Base-by-base conservation (phyloP, 2,888 invertebrate species). In the Tachina lurida region DNA sequence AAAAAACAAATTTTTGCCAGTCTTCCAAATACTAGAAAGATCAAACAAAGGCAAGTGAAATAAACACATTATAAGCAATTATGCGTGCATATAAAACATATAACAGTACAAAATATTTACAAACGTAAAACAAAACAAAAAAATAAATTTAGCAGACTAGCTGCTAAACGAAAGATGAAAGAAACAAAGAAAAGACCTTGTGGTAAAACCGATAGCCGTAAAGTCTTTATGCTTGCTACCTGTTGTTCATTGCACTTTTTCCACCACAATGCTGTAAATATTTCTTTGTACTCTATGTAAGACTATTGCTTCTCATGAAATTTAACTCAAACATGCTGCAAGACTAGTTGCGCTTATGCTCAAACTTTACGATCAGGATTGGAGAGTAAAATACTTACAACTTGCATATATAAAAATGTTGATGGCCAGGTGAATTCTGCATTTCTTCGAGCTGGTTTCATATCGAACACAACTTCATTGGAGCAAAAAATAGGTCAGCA, bases 401-500 rank as follows among this genome's bases (percentile, higher is more conserved):
- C 31, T 70, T 58, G 45, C 17, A 70, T 22, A 71, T 54, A 39
- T 52, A 63, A 56, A 19, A 56, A 19, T 56, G 52, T 71, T 77
- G 52, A 19, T 62, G 60, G 80, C 39, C 58, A 74, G 62, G 63
- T 82, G 73, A 68, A 49, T 79, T 82, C 68, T 86, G 84, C 84
- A 86, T 84, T 88, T 87, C 86, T 82, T 87, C 73, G 65, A 87
- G 85, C 87, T 86, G 80, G 75, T 81, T 82, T 87, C 13, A 74
- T 67, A 71, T 71, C 84, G 63, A 74, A 84, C 86, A 62, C 62
- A 74, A 84, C 85, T 77, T 76, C 84, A 71, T 65, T 82, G 70
- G 84, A 67, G 73, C 70, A 31, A 88, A 90, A 96, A 95, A 95
- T 96, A 95, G 96, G 96, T 96, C 96, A 96, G 93, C 93, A 93